Base-by-base conservation (phyloP, 2,888 invertebrate species). In the Criorhina ranunculi region DNA sequence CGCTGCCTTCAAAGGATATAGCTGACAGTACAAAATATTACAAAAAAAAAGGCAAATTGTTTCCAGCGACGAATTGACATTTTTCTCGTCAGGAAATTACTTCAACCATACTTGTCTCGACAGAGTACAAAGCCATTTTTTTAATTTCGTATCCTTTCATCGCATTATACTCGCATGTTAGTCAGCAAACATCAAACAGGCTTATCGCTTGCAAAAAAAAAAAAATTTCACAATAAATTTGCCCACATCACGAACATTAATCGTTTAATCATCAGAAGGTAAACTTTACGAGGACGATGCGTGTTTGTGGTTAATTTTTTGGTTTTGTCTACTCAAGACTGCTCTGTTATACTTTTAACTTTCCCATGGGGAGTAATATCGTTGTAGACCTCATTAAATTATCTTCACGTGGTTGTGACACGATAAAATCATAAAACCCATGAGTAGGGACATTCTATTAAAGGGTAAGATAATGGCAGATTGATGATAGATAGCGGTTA, bases 211-310 rank as follows among this genome's bases (percentile, higher is more conserved):
- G 46, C 9, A 33, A 35, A 51, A 17, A n/a, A n/a, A n/a, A n/a
- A n/a, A n/a, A n/a, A n/a, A 51, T 51, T 40, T 11, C 5, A 29
- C 33, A 40, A 42, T 31, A 72, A 60, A 60, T 49, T 60, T 19
- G 19, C 49, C 40, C 49, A 17, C 51, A 72, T 72, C 72, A 60
- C 60, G 59, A 72, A 72, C 59, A 35, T 51, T 51, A 60, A 60
- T 60, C 72, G 60, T 51, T 60, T 60, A 60, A 72, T 72, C 72
- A 72, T 60, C 60, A 9, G 5, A 24, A 49, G 35, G 59, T 17
- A 15, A n/a, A 29, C n/a, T 37, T 9, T 35, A 35, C 29, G 46
- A 29, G 15, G 37, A 33, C 19, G 31, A 49, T 72, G 72, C 72
- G 51, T 69, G 60, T 9, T 40, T 33, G 12, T 40, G 59, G 72